These are phyloP conservation scores for Macrocentrus cingulum DNA, from an alignment of 1,140 invertebrate genomes.

Conservation along the genomic window DNA sequence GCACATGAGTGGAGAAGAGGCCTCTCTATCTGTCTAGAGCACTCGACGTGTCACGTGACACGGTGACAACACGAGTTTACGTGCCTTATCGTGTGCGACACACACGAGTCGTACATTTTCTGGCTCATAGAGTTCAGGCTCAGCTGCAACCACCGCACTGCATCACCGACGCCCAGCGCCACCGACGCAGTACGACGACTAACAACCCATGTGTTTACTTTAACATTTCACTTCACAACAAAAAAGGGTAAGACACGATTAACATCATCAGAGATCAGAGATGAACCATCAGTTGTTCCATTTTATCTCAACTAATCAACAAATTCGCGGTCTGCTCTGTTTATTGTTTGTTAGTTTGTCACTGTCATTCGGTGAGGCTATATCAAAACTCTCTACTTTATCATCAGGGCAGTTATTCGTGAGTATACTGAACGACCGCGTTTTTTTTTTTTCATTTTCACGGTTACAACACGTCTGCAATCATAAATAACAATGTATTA, in stretches of 20 bases:
- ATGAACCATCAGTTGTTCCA: background rate
- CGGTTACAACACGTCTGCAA: too few relatives aligned
- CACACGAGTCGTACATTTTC: conserved; percentile 39
- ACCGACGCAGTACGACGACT: conserved; percentile 59
- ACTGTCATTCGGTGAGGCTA: too few relatives aligned
- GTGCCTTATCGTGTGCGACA: conserved; percentile 30
- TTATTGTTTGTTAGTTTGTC: background rate
- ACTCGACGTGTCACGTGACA: conserved; percentile 42
- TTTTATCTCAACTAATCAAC: too few relatives aligned
- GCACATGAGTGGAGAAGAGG: conserved; percentile 42
- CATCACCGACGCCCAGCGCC: conserved; percentile 57
- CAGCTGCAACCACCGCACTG: conserved; percentile 58
- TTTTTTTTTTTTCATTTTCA: too few relatives aligned
- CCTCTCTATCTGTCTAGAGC: conserved; percentile 12
- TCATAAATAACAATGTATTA: too few relatives aligned
- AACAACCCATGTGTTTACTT: conserved; percentile 53
- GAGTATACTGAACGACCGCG: too few relatives aligned
- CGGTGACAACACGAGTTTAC: conserved; percentile 45
- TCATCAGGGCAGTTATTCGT: too few relatives aligned
- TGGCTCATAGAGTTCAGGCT: conserved; percentile 38
- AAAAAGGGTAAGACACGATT: conserved; percentile 45
- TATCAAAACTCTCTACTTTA: too few relatives aligned
- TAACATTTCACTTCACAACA: conserved; percentile 46
- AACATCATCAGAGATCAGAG: conserved; percentile 20
- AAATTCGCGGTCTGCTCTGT: too few relatives aligned